These are phyloP conservation scores for Parnassius apollo DNA, from an alignment of 2,888 invertebrate genomes.

Conservation along the genomic window DNA sequence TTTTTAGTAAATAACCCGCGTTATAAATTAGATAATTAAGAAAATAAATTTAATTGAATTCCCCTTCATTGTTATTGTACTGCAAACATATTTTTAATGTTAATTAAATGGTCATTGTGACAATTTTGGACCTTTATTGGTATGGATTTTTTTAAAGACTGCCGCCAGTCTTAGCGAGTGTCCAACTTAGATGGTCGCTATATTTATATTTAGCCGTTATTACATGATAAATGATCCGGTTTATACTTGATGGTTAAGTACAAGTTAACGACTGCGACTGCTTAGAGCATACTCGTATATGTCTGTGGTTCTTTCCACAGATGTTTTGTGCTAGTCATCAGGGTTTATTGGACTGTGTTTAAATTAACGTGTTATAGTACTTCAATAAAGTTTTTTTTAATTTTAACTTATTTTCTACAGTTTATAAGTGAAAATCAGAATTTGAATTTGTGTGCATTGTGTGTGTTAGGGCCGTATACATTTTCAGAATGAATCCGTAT, in stretches of 20 bases:
- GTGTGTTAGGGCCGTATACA: neutral
- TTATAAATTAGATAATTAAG: no score
- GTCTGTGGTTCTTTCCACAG: constrained; percentile 13
- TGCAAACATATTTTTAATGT: neutral
- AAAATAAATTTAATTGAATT: neutral
- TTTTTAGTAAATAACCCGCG: no score
- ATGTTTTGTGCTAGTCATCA: neutral
- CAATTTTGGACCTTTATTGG: neutral
- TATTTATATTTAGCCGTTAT: constrained; percentile 4
- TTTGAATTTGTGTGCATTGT: neutral
- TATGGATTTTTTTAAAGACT: neutral
- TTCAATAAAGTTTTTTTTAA: neutral
- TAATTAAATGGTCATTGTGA: neutral
- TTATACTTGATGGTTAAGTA: constrained; percentile 12
- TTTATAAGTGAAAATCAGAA: constrained; percentile 6
- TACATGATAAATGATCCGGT: constrained; percentile 10
- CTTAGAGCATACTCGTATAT: constrained; percentile 19
- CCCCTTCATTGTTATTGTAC: neutral
- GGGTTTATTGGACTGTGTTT: neutral
- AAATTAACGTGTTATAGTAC: neutral
- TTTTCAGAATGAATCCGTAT: constrained; percentile 21
- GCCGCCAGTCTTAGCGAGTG: neutral
- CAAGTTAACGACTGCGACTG: constrained; percentile 5
- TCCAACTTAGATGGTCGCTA: neutral
- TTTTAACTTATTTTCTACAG: neutral